These are phyloP conservation scores for Adelphocoris suturalis DNA, from an alignment of 2,888 invertebrate species.

Conservation along the genomic window DNA sequence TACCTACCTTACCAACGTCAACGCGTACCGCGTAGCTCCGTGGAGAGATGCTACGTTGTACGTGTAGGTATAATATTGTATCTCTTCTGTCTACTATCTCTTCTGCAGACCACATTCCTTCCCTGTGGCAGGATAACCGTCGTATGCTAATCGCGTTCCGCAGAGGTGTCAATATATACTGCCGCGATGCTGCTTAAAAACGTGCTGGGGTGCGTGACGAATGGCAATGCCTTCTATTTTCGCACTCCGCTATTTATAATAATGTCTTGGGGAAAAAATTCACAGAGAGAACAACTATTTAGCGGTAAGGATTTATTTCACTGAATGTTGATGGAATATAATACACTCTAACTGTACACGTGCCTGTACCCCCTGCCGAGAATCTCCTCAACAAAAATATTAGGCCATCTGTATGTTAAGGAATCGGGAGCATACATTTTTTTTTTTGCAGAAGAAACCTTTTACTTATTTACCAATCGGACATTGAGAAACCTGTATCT, in stretches of 20 bases:
- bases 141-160: constrained; percentile 39
- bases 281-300: background rate
- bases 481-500: too few relatives aligned
- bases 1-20: too few relatives aligned
- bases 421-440: too few relatives aligned
- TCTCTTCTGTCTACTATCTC: background rate
- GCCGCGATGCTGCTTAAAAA: background rate
- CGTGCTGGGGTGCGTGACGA: background rate
- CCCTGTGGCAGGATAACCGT: constrained; percentile 21
- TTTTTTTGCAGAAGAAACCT: too few relatives aligned
- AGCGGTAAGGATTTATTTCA: background rate
- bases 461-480: too few relatives aligned
- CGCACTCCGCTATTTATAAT: background rate
- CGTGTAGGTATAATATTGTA: background rate
- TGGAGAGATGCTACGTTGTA: background rate
- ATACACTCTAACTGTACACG: too few relatives aligned
- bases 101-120: background rate
- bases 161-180: constrained; percentile 1
- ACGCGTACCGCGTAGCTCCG: too few relatives aligned
- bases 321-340: background rate
- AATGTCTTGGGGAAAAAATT: background rate
- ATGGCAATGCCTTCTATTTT: constrained; percentile 13
- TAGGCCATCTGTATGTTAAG: too few relatives aligned
- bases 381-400: too few relatives aligned
- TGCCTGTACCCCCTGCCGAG: too few relatives aligned